Evolutionary conservation across 2,888 invertebrate genomes (phyloP), one percentile per base, ranked within the genome.

Genomic region (Eilema griseolum): DNA sequence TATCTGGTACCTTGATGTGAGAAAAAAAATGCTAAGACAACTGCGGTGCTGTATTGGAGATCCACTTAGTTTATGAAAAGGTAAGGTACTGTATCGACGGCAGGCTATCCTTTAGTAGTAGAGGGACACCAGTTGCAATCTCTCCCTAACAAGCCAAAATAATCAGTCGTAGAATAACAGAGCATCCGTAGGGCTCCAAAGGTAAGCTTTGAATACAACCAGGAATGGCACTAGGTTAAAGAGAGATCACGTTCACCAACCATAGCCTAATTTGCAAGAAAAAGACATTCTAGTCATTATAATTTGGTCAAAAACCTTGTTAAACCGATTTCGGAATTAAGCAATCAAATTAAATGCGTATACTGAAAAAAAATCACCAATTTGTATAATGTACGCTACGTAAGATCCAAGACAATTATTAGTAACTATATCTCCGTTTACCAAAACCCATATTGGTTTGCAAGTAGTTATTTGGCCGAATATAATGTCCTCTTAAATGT

Each of bases 401-500:
- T 41, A 60, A 61, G 62, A 66, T n/a, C 59, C 69, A 61, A 72
- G 67, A 80, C 75, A 74, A 76, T 82, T 71, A 76, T 82, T 82
- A 75, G 78, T 80, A 76, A 78, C 81, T 73, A 82, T 78, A 79
- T 76, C 57, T 80, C 23, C 65, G 68, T 80, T 84, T 77, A 78
- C 64, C 66, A 82, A 83, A 79, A 78, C 73, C 81, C 70, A 84
- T 84, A 84, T 70, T 72, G 75, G 69, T 75, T 75, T 67, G 71
- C 76, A 78, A 75, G 79, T 84, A 74, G 85, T 88, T 86, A 86
- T 90, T 89, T 87, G 84, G 83, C 82, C 84, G 80, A 81, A 77
- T 80, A 79, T 90, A 89, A 92, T 89, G 89, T 86, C 81, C 85
- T 81, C 86, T 89, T 91, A 90, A 93, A 88, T 90, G 87, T 91